Conservation (phyloP, 2,888 invertebrate genomes). For the Sarcophaga subvicina region DNA sequence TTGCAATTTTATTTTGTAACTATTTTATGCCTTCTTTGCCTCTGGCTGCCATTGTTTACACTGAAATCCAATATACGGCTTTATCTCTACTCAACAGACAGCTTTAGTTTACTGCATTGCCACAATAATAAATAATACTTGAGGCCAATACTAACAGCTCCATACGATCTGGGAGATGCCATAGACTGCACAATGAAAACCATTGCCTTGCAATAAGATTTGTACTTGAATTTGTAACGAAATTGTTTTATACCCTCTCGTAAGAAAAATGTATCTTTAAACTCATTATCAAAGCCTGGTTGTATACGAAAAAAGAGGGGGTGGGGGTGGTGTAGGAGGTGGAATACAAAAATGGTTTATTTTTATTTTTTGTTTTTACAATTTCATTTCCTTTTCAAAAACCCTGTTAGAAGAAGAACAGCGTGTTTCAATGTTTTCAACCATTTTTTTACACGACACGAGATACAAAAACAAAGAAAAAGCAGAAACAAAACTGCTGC, state of each 20-base stretch:
- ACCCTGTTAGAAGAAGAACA: background rate
- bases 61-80: background rate
- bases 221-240: constrained; percentile 63
- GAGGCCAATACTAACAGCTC: constrained; percentile 33
- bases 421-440: background rate
- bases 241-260: background rate
- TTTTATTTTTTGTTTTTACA: constrained; percentile 27
- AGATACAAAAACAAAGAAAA: background rate
- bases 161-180: background rate
- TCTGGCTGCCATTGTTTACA: background rate
- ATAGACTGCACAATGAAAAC: background rate
- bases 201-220: constrained; percentile 49
- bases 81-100: background rate
- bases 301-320: background rate
- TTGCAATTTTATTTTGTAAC: background rate
- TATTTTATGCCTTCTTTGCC: background rate
- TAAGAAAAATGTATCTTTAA: background rate
- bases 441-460: background rate
- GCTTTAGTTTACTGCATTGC: constrained; percentile 7
- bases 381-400: constrained; percentile 45
- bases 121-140: constrained; percentile 57
- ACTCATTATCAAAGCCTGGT: constrained; percentile 17
- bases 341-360: constrained; percentile 21
- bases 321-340: background rate
- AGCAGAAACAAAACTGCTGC: background rate